These are phyloP conservation scores for Zaprionus inermis DNA, from an alignment of 1,140 invertebrate species.

Conservation along the genomic window DNA sequence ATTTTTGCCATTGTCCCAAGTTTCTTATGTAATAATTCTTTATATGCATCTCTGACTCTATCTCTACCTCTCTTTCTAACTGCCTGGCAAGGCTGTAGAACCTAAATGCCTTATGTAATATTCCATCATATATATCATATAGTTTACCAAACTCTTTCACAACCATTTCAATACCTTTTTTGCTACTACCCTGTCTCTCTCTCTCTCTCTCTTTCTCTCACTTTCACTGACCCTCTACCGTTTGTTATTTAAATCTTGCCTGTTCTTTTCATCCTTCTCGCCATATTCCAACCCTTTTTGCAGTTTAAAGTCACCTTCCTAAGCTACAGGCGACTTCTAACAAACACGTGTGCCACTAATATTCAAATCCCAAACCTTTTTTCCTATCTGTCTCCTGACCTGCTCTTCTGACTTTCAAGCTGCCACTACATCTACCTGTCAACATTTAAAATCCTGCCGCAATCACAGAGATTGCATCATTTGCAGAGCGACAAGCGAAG, in stretches of 20 bases:
- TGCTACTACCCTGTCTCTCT: neutral
- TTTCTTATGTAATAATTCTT: too few relatives aligned
- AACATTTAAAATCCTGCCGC: constrained; percentile 54
- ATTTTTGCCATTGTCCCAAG: too few relatives aligned
- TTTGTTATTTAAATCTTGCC: neutral
- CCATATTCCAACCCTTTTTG: neutral
- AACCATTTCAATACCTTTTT: neutral
- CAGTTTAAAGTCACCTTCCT: neutral
- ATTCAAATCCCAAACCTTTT: neutral
- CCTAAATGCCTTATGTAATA: too few relatives aligned
- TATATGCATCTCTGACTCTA: too few relatives aligned
- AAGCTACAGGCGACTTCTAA: neutral
- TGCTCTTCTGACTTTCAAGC: neutral
- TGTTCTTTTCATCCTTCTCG: neutral
- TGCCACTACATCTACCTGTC: constrained; percentile 45
- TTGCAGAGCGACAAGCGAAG: constrained; percentile 41
- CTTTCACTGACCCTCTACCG: neutral
- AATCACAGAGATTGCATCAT: constrained; percentile 64
- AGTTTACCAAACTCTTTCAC: neutral
- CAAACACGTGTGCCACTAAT: too few relatives aligned
- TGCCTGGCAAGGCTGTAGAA: too few relatives aligned
- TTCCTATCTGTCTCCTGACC: neutral
- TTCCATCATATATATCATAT: too few relatives aligned
- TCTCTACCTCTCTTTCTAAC: too few relatives aligned
- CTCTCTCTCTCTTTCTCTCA: neutral